A percentile compares a stretch with the other conserved stretches of the same genome.
phyloP scores from a whole-genome alignment of 2,113 vertebrate genomes.

The Aegotheles bennettii region DNA sequence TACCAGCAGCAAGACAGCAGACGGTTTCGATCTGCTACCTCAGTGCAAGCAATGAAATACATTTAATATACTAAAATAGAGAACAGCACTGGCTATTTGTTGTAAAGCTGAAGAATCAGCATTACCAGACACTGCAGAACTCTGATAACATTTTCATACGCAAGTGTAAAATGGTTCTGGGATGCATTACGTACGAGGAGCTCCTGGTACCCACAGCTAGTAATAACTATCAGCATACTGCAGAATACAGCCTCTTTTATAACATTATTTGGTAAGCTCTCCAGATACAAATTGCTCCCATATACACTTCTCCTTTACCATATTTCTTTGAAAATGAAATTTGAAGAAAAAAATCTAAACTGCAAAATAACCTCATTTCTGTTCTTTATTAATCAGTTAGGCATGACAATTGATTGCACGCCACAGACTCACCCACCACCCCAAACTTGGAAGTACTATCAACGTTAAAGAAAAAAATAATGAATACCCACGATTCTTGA shows the following conservation, averaged over 20 bases:
- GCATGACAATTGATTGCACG: background rate
- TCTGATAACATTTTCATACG: conserved; percentile 55
- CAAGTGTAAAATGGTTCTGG: conserved; percentile 11
- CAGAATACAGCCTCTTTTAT: conserved; percentile 3
- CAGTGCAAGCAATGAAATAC: conserved; percentile 80
- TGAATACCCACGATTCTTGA: background rate
- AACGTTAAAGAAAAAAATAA: background rate
- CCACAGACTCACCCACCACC: background rate
- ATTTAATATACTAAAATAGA: conserved; percentile 47
- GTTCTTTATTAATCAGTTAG: background rate
- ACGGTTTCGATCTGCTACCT: conserved; percentile 86
- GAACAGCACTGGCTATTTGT: conserved; percentile 61
- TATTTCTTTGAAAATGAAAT: background rate
- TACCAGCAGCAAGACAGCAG: conserved; percentile 75
- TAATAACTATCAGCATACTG: conserved; percentile 12
- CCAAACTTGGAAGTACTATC: background rate
- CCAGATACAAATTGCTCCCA: conserved; percentile 20
- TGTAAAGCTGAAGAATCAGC: conserved; percentile 56
- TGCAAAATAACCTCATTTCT: background rate
- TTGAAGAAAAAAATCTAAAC: background rate
- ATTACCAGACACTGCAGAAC: conserved; percentile 55
- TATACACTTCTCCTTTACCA: background rate
- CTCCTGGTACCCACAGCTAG: conserved; percentile 19
- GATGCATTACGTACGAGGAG: conserved; percentile 11
- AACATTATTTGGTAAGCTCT: background rate